phyloP scores from a whole-genome alignment of 2,113 vertebrate genomes.

The Phaethornis superciliosus region DNA sequence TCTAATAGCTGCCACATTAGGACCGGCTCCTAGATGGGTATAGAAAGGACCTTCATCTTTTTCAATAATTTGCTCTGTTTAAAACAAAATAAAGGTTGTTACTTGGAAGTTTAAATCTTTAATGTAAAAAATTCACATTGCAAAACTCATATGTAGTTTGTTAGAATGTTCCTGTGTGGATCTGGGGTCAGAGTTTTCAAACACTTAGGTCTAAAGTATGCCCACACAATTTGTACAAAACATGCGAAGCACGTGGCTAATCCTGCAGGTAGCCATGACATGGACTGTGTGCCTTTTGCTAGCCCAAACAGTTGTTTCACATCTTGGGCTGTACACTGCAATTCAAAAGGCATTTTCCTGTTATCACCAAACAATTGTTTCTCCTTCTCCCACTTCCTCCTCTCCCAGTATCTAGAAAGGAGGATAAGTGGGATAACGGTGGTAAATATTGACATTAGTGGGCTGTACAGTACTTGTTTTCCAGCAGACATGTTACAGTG shows the following conservation, averaged over 20 bases:
- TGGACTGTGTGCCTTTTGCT: not conserved
- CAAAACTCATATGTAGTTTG: slow-evolving; percentile 53
- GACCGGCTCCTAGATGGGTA: slow-evolving; percentile 95
- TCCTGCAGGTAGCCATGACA: not conserved
- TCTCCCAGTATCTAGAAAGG: slow-evolving; percentile 17
- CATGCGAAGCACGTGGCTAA: slow-evolving; percentile 2
- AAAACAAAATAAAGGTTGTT: slow-evolving; percentile 80
- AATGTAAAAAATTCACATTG: slow-evolving; percentile 69
- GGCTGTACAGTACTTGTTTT: slow-evolving; percentile 25
- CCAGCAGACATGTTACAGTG: not conserved
- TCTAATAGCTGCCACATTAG: slow-evolving; percentile 91
- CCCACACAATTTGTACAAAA: not conserved
- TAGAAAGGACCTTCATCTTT: slow-evolving; percentile 99
- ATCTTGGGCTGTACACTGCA: not conserved
- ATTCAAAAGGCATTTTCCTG: slow-evolving; percentile 16
- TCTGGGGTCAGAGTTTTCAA: not conserved
- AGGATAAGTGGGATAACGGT: slow-evolving; percentile 8
- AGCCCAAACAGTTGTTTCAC: not conserved
- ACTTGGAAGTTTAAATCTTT: slow-evolving; percentile 69
- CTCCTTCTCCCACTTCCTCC: slow-evolving; percentile 40
- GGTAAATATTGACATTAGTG: slow-evolving; percentile 17
- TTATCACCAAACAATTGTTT: slow-evolving; percentile 24
- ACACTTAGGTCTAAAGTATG: not conserved
- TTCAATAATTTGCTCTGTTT: slow-evolving; percentile 96
- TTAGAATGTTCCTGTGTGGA: not conserved